Base-by-base conservation (phyloP, 2,113 vertebrate species). In the Microcebus murinus region DNA sequence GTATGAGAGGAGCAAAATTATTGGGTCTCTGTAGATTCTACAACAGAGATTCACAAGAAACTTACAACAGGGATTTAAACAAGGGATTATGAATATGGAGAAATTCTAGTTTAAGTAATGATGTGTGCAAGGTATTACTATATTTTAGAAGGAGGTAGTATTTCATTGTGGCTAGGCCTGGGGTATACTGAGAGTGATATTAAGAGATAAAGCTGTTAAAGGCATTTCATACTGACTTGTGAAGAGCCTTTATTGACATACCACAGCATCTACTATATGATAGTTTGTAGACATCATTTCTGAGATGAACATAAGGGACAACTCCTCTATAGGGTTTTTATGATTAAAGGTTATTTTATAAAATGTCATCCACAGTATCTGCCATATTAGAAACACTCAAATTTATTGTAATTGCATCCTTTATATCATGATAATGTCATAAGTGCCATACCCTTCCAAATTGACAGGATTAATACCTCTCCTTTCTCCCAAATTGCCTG, bases 141-240 rank as follows among this genome's bases (percentile, higher is more conserved):
- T 36, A 31, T 12, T 34, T 90, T 57, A 13, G 2, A 9, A 86
- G 50, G 7, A 88, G 25, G 31, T 8, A 67, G 20, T 48, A 8
- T 59, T 55, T 6, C 25, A 57, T 0, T 0, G 1, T 18, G 8
- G 9, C 11, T 67, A 18, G 4, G 2, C 5, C 29, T 88, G 8
- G 23, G 3, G 4, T n/a, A 0, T 39, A 27, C 21, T 34, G 71
- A 87, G 6, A 87, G 25, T 20, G 4, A 1, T 27, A n/a, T 23
- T 55, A 90, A 39, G 57, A 55, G 36, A 67, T 25, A 36, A n/a
- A 45, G 15, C 0, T 14, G 36, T 11, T 11, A 29, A 87, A 42
- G 3, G 15, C 14, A 27, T 80, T 80, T 79, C 6, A 31, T 6
- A n/a, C 25, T 52, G 36, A 81, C 25, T 27, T 13, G 8, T n/a